Base-by-base conservation (phyloP, 2,888 invertebrate species). In the Drosophila kambysellisi region DNA sequence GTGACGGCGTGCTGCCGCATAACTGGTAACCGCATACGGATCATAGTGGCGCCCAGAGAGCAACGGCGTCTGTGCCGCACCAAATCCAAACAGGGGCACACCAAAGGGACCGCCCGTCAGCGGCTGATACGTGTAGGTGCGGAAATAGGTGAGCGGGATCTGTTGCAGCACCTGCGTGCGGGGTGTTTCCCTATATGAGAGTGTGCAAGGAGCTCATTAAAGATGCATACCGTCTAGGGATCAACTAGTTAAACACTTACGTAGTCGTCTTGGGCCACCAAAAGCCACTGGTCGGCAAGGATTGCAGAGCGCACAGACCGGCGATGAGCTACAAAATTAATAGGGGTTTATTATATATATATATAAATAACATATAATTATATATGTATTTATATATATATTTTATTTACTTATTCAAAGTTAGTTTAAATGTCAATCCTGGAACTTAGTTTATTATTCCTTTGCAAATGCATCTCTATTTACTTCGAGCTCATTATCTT, bases 41-140 rank as follows among this genome's bases (percentile, higher is more conserved):
- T 91, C 89, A 39, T 82, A 91, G 33, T 83, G 90, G 0, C 81
- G 68, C 0, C 82, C 82, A 0, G 81, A 57, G 0, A 91, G 78
- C 59, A 91, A 63, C 0, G 92, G 89, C n/a, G 88, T 76, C 51
- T 91, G 84, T 3, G 88, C 81, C 0, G 83, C 79, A 1, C 92
- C 91, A 46, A 83, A 87, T 3, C 91, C 91, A 15, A 91, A 77
- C 54, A 90, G 85, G 4, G 92, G 91, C 59, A 91, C 81, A 4
- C 89, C 79, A 17, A 91, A 88, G 6, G 91, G 80, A 35, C 82
- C 81, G 25, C 87, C 89, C 4, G 88, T 72, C 37, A 93, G 61
- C 3, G 93, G 93, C 52, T 92, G 93, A 54, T 93, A 93, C 7
- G 93, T 93, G 76, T 92, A 93, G 0, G 93, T 92, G 25, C 93